Evolutionary conservation across 2,113 vertebrate species (phyloP).

Genomic region (Elaphurus davidianus): DNA sequence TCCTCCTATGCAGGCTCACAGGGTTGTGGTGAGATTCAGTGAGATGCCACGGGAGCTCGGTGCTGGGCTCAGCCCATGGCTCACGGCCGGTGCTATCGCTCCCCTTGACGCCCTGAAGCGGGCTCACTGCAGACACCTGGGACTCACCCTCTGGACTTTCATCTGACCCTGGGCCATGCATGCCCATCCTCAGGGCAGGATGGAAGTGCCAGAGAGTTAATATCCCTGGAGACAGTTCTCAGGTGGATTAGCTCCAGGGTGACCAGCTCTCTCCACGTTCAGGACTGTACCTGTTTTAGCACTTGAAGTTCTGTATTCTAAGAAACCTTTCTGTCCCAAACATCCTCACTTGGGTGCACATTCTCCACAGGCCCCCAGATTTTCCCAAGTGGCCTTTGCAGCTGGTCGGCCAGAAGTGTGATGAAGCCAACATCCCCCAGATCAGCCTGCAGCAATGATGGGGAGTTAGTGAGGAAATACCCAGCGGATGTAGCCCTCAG

Average conservation of each 20-base stretch:
- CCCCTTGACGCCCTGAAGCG: background rate
- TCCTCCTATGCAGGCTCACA: background rate
- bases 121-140: background rate
- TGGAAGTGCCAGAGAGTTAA: background rate
- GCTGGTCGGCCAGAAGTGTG: background rate
- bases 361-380: background rate
- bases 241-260: background rate
- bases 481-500: background rate
- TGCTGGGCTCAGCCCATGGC: rapidly evolving
- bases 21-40: background rate
- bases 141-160: background rate
- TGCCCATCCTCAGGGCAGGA: background rate
- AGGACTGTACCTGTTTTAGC: background rate
- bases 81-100: background rate
- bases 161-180: background rate
- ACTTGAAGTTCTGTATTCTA: background rate
- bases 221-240: background rate
- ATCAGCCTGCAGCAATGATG: background rate
- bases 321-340: background rate
- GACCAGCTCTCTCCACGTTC: background rate
- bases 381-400: background rate
- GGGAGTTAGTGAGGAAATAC: background rate
- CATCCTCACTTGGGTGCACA: background rate
- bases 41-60: background rate
- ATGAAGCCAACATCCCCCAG: background rate